Percentiles rank a stretch among this genome's conserved stretches.
phyloP scores from a whole-genome alignment of 2,888 invertebrate species.

The Nomada fabriciana region DNA sequence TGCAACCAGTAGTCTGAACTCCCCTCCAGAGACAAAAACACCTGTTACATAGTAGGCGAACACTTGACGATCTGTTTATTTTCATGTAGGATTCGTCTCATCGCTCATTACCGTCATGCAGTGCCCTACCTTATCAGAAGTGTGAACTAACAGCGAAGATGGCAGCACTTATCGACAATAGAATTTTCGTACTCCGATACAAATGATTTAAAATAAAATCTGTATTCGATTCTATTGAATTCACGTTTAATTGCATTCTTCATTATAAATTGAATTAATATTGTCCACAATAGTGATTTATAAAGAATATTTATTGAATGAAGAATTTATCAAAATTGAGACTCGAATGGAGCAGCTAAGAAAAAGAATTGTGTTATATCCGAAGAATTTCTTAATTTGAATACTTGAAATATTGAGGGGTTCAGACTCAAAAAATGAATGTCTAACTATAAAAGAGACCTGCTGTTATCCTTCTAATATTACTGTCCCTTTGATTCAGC shows the following conservation, averaged over 20 bases:
- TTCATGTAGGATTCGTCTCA: slow-evolving; percentile 49
- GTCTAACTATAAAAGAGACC: neutral
- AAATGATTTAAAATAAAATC: neutral
- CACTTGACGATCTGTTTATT: slow-evolving; percentile 68
- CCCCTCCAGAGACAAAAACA: slow-evolving; percentile 65
- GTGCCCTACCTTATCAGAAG: slow-evolving; percentile 48
- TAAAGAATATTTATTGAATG: neutral
- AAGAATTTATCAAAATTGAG: too few relatives aligned
- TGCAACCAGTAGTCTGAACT: slow-evolving; percentile 1
- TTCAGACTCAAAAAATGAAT: neutral
- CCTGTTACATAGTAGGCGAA: slow-evolving; percentile 72
- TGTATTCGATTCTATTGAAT: neutral
- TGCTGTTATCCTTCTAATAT: neutral
- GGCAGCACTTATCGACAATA: slow-evolving; percentile 51
- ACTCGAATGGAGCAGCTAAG: too few relatives aligned
- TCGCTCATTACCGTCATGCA: slow-evolving; percentile 20
- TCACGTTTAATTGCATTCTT: neutral
- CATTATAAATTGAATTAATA: neutral
- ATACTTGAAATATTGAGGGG: neutral
- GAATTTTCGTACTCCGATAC: neutral
- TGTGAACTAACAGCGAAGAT: neutral
- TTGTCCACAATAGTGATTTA: neutral
- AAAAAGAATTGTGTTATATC: too few relatives aligned
- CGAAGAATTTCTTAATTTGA: too few relatives aligned
- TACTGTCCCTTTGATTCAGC: neutral